A percentile compares a stretch with the other conserved stretches of the same genome.
phyloP scores from a whole-genome alignment of 2,888 invertebrate genomes.

The Rotaria sp. region DNA sequence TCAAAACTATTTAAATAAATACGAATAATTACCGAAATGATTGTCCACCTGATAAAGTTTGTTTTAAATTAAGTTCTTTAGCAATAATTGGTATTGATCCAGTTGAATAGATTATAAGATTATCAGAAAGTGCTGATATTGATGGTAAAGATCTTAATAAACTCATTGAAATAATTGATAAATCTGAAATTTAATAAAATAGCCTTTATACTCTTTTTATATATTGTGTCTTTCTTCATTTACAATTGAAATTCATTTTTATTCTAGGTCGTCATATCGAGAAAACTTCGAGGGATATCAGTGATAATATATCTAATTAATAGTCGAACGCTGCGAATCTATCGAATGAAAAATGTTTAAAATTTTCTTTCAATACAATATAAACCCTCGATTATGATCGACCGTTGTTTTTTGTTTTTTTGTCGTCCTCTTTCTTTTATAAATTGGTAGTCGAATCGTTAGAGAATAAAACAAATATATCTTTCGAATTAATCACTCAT shows the following conservation, averaged over 20 bases:
- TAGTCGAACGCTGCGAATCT: too few relatives aligned
- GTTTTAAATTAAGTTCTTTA: constrained; percentile 38
- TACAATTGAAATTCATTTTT: too few relatives aligned
- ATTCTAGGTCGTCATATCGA: too few relatives aligned
- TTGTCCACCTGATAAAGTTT: constrained; percentile 34
- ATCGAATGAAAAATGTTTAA: too few relatives aligned
- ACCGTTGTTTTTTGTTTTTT: not conserved
- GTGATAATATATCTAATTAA: too few relatives aligned
- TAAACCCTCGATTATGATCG: not conserved
- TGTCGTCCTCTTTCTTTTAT: not conserved
- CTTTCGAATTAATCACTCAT: not conserved
- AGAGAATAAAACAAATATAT: not conserved
- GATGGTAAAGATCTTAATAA: not conserved
- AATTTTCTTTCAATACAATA: not conserved
- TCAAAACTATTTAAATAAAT: not conserved
- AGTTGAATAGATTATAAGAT: not conserved
- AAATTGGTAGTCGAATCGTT: not conserved
- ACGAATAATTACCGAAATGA: constrained; percentile 32
- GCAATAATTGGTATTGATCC: not conserved
- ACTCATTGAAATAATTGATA: too few relatives aligned
- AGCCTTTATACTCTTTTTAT: too few relatives aligned
- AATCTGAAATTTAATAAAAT: too few relatives aligned
- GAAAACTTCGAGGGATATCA: too few relatives aligned
- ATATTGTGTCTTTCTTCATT: too few relatives aligned
- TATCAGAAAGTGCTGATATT: not conserved